These are phyloP conservation scores for Sebastes trivittatus DNA, from an alignment of 2,797 vertebrate species.

Conservation along the genomic window DNA sequence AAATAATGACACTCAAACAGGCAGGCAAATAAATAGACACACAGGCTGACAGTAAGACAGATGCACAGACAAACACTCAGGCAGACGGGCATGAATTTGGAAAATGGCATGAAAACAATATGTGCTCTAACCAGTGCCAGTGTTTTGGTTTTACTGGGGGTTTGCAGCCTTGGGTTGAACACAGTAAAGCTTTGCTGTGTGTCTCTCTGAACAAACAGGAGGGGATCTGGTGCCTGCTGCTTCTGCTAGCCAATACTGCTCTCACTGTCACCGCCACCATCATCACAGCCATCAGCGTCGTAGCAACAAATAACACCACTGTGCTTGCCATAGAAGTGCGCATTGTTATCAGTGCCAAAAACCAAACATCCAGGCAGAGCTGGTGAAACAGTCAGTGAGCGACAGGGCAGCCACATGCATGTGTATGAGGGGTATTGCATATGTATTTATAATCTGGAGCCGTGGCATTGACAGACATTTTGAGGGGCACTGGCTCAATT, in stretches of 20 bases:
- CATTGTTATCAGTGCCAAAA: constrained; percentile 46
- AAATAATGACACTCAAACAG: constrained; percentile 37
- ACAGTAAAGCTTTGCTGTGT: constrained; percentile 72
- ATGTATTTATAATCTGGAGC: neutral
- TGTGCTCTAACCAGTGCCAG: constrained; percentile 63
- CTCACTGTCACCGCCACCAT: constrained; percentile 71
- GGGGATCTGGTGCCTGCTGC: constrained; percentile 71
- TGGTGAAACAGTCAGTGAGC: constrained; percentile 5
- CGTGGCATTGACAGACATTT: neutral
- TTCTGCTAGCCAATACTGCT: constrained; percentile 71
- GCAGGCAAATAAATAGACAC: constrained; percentile 45
- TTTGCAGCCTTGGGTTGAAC: constrained; percentile 73
- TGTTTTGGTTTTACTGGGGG: constrained; percentile 73
- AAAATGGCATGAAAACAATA: constrained; percentile 70
- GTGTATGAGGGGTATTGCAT: neutral
- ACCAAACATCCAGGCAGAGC: constrained; percentile 44
- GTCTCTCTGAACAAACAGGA: constrained; percentile 78
- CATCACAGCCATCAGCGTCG: constrained; percentile 68
- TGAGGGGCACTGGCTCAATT: neutral
- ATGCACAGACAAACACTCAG: constrained; percentile 61
- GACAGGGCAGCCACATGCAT: neutral
- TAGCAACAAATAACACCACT: constrained; percentile 70
- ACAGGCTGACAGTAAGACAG: constrained; percentile 58
- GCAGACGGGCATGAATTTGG: constrained; percentile 62
- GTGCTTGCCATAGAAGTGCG: constrained; percentile 48